Evolutionary conservation across 2,797 vertebrate genomes (phyloP).

Genomic region (Oreochromis mossambicus): DNA sequence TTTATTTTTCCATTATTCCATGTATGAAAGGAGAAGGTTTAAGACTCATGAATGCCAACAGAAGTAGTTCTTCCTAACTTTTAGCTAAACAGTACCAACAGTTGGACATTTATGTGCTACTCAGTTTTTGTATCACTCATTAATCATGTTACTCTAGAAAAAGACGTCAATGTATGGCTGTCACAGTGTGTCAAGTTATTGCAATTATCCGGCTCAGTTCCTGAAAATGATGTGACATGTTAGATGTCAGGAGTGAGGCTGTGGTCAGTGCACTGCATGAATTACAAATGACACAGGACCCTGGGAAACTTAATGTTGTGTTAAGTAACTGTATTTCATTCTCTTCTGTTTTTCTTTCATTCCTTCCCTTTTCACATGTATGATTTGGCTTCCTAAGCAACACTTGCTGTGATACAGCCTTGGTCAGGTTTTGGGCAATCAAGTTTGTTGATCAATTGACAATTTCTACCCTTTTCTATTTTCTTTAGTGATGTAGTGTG

Average conservation of each 20-base stretch:
- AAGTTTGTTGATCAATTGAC: neutral
- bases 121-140: neutral
- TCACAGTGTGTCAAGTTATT: neutral
- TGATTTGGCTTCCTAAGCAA: neutral
- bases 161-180: neutral
- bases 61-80: accelerated
- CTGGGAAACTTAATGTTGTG: neutral
- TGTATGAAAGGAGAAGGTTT: neutral
- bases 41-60: neutral
- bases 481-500: neutral
- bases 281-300: neutral
- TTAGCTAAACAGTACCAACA: neutral
- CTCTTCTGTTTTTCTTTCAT: neutral
- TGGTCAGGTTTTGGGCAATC: neutral
- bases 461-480: neutral
- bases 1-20: neutral
- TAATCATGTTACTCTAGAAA: neutral
- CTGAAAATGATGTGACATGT: neutral
- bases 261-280: neutral
- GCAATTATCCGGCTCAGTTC: neutral
- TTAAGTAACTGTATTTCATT: neutral
- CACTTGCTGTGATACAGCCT: neutral
- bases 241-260: neutral
- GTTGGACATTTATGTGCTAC: neutral
- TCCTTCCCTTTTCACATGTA: neutral